Evolutionary conservation across 2,113 vertebrate genomes (phyloP).

Genomic region (Alethe castanea): DNA sequence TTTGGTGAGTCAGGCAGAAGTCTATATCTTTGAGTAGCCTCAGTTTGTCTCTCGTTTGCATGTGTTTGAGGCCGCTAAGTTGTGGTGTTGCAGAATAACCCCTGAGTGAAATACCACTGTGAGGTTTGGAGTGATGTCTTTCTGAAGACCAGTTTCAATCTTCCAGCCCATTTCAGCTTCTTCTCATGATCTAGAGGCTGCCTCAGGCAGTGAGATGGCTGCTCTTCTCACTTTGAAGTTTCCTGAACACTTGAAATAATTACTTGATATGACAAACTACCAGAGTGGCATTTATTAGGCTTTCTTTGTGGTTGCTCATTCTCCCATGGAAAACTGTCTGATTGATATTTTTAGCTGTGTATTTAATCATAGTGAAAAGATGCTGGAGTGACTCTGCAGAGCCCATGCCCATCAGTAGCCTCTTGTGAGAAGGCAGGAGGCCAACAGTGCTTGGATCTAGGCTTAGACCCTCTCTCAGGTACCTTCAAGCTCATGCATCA

Average conservation of each 20-base stretch:
- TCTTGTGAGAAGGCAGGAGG: neutral
- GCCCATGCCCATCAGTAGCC: accelerated
- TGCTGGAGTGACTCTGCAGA: neutral
- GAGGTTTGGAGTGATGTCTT: neutral
- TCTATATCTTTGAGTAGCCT: neutral
- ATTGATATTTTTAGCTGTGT: neutral
- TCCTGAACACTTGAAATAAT: neutral
- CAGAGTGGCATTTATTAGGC: neutral
- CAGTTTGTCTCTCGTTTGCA: accelerated
- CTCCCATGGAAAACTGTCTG: neutral
- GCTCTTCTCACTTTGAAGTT: neutral
- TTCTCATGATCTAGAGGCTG: neutral
- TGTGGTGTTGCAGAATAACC: neutral
- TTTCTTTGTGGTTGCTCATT: neutral
- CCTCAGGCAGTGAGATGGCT: neutral
- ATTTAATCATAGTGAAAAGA: neutral
- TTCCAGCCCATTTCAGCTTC: neutral
- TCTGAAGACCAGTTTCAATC: neutral
- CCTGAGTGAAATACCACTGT: neutral
- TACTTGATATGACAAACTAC: neutral
- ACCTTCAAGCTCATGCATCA: neutral
- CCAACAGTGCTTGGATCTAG: neutral
- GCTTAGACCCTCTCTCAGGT: neutral
- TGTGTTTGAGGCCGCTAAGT: neutral
- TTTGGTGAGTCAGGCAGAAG: neutral